Base-by-base conservation (phyloP, 2,797 vertebrate genomes). In the Poecilia picta region DNA sequence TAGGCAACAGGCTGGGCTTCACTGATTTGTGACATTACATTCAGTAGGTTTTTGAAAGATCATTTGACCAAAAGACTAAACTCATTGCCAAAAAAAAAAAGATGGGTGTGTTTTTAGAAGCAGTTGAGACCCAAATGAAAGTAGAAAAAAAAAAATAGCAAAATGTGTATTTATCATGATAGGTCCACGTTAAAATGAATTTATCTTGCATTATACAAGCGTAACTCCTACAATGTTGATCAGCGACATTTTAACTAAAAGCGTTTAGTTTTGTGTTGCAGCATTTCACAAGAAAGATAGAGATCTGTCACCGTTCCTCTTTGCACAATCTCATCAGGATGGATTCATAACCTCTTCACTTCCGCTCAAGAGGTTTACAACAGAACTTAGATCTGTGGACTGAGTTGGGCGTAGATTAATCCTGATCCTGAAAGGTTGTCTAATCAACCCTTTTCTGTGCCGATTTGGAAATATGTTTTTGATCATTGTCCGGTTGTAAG, bases 231-330 rank as follows among this genome's bases (percentile, higher is more conserved):
- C 4, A n/a, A 64, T 20, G 59, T 43, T 70, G 10, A 25, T 11
- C 43, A 70, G 36, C 25, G 1, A 70, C 4, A 5, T 39, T 12
- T 66, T 68, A 68, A 70, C 10, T 41, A 13, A 20, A 43, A 70
- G 36, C 8, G 0, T 2, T 23, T 25, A 0, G 39, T 43, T 2
- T 43, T n/a, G 11, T 5, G 41, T 23, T 70, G 10, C 18, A 13
- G 12, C 10, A 68, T 25, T 43, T 68, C 39, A 70, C 23, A 68
- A 70, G 36, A 23, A 41, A 39, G 23, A 68, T 12, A 5, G 39
- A 70, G 36, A 70, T 70, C 66, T 70, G 10, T n/a, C 39, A 70
- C 39, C 23, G 39, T 43, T 70, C 36, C 39, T 70, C 66, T 70
- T 70, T 70, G 36, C 64, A 41, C 20, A 41, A 41, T 39, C 36